Conservation (phyloP, 2,888 invertebrate species). For the Dryobota labecula region DNA sequence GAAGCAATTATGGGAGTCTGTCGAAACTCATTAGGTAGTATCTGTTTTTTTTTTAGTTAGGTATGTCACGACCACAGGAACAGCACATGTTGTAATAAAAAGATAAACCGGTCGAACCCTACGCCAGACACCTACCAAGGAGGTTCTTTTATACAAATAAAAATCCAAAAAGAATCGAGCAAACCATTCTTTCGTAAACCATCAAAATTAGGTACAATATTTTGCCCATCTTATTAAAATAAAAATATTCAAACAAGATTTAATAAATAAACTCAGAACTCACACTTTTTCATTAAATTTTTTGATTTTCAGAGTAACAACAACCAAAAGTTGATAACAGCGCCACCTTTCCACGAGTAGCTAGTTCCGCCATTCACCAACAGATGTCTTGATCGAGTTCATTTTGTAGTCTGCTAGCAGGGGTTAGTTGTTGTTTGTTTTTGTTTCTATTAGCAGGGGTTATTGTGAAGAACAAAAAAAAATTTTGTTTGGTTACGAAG, state of each 20-base stretch:
- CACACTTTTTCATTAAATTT: background rate
- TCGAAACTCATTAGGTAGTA: background rate
- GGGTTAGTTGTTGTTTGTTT: too few relatives aligned
- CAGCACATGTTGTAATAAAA: background rate
- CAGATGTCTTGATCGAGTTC: slow-evolving; percentile 74
- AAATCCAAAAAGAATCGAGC: background rate
- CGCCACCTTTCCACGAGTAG: slow-evolving; percentile 82
- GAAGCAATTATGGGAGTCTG: background rate
- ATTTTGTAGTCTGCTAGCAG: background rate
- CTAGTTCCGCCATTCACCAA: slow-evolving; percentile 67
- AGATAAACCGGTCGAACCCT: background rate
- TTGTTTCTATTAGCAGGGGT: too few relatives aligned
- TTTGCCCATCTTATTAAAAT: background rate
- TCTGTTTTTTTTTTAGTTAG: too few relatives aligned
- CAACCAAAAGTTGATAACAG: slow-evolving; percentile 50
- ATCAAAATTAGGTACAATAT: background rate
- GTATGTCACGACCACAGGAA: background rate
- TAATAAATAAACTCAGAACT: background rate
- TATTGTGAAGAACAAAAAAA: background rate
- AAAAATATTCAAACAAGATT: background rate
- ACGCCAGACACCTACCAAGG: background rate
- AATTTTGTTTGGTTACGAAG: background rate
- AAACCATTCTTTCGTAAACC: background rate
- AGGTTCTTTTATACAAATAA: background rate
- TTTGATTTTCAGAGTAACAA: background rate